Evolutionary conservation across 2,797 vertebrate species (phyloP).

Genomic region (Chloroceryle amazona): DNA sequence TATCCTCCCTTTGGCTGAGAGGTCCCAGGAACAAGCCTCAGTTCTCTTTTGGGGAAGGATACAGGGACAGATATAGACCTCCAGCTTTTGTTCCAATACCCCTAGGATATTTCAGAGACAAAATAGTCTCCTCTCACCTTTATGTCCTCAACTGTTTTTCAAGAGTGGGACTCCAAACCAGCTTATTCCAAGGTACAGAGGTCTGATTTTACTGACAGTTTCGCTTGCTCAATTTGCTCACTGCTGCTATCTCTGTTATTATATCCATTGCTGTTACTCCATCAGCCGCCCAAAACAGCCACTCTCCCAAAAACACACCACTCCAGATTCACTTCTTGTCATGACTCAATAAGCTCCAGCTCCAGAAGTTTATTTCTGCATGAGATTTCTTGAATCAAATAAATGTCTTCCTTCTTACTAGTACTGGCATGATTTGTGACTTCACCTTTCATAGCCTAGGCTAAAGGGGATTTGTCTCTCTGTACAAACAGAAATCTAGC

Average conservation of each 20-base stretch:
- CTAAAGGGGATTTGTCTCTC: background rate
- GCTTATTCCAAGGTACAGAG: background rate
- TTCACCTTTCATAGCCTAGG: slow-evolving; percentile 18
- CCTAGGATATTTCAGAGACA: background rate
- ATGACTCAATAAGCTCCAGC: slow-evolving; percentile 1
- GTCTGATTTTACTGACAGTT: background rate
- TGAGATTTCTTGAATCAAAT: slow-evolving; percentile 12
- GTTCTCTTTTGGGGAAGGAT: background rate
- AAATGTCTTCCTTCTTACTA: slow-evolving; percentile 1
- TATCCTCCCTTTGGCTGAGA: background rate
- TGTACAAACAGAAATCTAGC: background rate
- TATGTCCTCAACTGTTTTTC: background rate
- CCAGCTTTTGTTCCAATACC: background rate
- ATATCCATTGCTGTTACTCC: background rate
- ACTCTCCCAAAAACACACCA: background rate
- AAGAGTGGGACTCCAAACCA: background rate
- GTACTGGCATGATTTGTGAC: background rate
- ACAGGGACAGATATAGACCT: background rate
- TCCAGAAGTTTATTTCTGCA: slow-evolving; percentile 2
- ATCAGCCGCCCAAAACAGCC: background rate
- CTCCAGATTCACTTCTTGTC: background rate
- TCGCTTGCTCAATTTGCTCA: background rate
- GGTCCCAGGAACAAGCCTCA: background rate
- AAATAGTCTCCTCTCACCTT: background rate
- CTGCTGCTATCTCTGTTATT: background rate